Percentiles rank a stretch among this genome's conserved stretches.
These are phyloP conservation scores for Uromys caudimaculatus DNA, from an alignment of 2,797 vertebrate genomes.

Conservation along the genomic window DNA sequence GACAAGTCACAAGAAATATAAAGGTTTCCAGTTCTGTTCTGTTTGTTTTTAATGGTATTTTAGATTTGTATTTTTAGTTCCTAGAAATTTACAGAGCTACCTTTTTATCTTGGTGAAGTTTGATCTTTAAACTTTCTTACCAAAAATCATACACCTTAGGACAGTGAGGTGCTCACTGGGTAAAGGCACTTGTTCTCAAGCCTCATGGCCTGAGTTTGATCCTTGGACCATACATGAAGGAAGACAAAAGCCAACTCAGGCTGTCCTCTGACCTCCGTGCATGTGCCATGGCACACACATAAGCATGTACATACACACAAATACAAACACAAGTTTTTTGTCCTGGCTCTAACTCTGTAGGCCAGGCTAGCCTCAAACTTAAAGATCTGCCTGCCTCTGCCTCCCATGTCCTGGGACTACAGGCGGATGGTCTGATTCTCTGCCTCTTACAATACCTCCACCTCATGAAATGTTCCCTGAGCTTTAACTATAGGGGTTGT, in stretches of 20 bases:
- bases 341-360: not conserved
- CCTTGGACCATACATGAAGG: not conserved
- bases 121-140: not conserved
- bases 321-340: not conserved
- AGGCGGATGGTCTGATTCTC: not conserved
- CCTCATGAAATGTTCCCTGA: not conserved
- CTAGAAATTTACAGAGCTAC: not conserved
- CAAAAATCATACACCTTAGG: not conserved
- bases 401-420: not conserved
- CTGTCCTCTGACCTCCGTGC: not conserved
- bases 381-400: not conserved
- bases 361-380: not conserved
- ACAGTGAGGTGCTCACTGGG: not conserved
- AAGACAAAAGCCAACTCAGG: not conserved
- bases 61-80: not conserved
- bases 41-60: not conserved
- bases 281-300: too few species aligned
- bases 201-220: not conserved
- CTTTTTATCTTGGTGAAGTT: not conserved
- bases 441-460: not conserved
- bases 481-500: not conserved
- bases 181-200: not conserved
- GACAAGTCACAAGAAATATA: not conserved
- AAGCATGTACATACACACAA: not conserved
- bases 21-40: not conserved